phyloP scores from a whole-genome alignment of 2,797 vertebrate species.

The Rhinophrynus dorsalis region DNA sequence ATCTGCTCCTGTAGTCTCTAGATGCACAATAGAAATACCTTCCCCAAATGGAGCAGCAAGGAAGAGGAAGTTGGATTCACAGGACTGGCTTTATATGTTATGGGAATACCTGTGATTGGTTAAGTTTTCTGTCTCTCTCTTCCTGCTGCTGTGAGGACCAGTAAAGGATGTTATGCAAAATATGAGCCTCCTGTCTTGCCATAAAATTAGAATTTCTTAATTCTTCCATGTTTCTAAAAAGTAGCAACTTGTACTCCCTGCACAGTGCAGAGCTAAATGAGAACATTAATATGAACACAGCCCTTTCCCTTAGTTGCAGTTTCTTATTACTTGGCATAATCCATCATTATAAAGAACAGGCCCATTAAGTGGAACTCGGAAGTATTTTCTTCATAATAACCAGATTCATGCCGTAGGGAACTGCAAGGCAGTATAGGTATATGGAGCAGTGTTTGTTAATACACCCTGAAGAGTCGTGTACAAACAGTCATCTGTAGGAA shows the following conservation, averaged over 20 bases:
- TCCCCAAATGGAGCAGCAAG: too few species aligned
- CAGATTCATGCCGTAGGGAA: slow-evolving; percentile 10
- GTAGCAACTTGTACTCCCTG: slow-evolving; percentile 26
- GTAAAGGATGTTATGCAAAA: too few species aligned
- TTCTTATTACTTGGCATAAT: slow-evolving; percentile 35
- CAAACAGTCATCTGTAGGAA: slow-evolving; percentile 6
- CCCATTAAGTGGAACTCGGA: slow-evolving; percentile 1
- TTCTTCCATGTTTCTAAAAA: slow-evolving; percentile 21
- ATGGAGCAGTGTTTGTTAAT: slow-evolving; percentile 20
- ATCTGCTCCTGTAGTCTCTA: too few species aligned
- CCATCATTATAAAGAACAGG: slow-evolving; percentile 20
- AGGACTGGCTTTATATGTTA: too few species aligned
- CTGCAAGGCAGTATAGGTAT: neutral
- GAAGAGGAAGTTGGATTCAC: too few species aligned
- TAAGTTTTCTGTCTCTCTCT: too few species aligned
- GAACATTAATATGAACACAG: slow-evolving; percentile 31
- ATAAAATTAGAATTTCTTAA: slow-evolving; percentile 22
- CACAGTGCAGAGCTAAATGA: slow-evolving; percentile 10
- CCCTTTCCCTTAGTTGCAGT: slow-evolving; percentile 6
- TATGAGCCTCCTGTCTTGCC: too few species aligned
- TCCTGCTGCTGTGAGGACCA: too few species aligned
- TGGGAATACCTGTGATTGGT: too few species aligned
- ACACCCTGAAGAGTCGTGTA: neutral
- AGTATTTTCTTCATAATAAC: slow-evolving; percentile 4
- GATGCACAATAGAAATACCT: too few species aligned